Evolutionary conservation across 2,797 vertebrate genomes (phyloP).

Genomic region (Pseudotriccus pelzelni): DNA sequence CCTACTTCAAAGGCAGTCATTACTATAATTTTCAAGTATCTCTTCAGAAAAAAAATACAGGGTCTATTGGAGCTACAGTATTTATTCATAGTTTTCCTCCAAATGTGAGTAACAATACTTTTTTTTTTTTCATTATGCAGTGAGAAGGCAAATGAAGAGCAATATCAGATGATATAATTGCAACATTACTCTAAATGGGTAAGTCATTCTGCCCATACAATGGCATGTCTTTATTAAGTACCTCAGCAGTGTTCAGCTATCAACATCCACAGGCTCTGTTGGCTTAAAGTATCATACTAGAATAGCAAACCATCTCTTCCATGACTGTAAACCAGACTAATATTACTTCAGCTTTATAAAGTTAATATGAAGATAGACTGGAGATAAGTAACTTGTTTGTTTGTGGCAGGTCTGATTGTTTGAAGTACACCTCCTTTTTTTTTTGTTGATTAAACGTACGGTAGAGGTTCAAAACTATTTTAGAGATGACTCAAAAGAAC

Average conservation of each 20-base stretch:
- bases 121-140: neutral
- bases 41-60: neutral
- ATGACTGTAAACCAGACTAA: neutral
- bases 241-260: neutral
- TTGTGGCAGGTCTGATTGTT: neutral
- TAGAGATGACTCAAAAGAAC: neutral
- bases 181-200: neutral
- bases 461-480: neutral
- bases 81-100: neutral
- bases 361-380: neutral
- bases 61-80: neutral
- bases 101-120: neutral
- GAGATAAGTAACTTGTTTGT: neutral
- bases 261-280: neutral
- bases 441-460: neutral
- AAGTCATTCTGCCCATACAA: neutral
- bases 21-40: neutral
- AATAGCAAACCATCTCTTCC: neutral
- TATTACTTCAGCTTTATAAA: neutral
- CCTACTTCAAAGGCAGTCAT: neutral
- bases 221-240: fast-evolving
- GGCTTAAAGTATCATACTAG: neutral
- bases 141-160: neutral
- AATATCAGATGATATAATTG: neutral
- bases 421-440: neutral